Evolutionary conservation across 2,888 invertebrate species (phyloP), one percentile per base, ranked within the genome.

Genomic region (Cataglyphis livida): DNA sequence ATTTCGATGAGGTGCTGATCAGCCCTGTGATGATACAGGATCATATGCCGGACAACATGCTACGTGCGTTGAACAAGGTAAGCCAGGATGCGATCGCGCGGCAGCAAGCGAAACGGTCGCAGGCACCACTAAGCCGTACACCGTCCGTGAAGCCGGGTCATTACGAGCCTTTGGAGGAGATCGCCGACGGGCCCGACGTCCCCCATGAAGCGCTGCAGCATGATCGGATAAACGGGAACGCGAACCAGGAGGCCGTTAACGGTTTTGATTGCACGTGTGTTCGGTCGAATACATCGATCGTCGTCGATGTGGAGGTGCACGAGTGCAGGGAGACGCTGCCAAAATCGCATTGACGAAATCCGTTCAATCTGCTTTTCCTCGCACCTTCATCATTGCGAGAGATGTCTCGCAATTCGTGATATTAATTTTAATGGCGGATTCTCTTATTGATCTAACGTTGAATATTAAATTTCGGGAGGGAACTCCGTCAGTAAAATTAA

Each of bases 21-120:
- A 98, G 98, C 38, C 98, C 98, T 0, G 97, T 97, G 73, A 98
- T 98, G 98, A 96, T 98, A 85, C 97, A 98, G 94, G 98, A 98
- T 94, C 98, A 98, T 94, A 98, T 98, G 98, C 98, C 98, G 44
- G 98, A 98, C 93, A 97, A 96, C 94, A 97, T 98, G 83, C 95
- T 98, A 90, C 96, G 97, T 86, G 98, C 98, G 41, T 95, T 98
- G 86, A 97, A 97, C 95, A 97, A 98, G 97, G 98, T 98, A 96
- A 95, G 95, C 90, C 81, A 84, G 85, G 86, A 73, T 83, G 64
- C 81, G 85, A 84, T 81, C 83, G 62, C 79, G 59, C 83, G 85
- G 59, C 81, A 88, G 81, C 78, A 78, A 59, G 83, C 87, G 81
- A 90, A 84, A 84, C 87, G 87, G 79, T 82, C 86, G 84, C 88